These are phyloP conservation scores for Fulmarus glacialis DNA, from an alignment of 2,113 vertebrate genomes.

Conservation along the genomic window DNA sequence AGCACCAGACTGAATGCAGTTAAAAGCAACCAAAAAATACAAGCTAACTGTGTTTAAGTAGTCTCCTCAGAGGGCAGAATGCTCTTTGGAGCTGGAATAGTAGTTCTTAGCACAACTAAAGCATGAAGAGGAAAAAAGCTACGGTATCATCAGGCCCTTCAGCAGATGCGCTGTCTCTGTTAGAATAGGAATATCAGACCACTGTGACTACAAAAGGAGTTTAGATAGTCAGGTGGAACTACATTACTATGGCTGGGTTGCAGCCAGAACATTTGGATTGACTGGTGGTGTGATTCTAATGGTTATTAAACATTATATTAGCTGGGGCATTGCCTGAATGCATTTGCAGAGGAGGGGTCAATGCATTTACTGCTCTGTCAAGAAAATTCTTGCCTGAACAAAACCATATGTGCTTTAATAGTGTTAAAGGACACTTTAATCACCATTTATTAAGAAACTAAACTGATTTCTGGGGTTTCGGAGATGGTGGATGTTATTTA, in stretches of 20 bases:
- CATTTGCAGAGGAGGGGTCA: neutral
- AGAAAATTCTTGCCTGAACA: neutral
- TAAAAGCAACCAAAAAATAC: neutral
- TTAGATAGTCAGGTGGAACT: neutral
- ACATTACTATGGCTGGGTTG: neutral
- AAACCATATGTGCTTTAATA: neutral
- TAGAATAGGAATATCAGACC: neutral
- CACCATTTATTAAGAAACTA: neutral
- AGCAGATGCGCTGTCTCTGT: rapidly evolving
- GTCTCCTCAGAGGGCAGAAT: neutral
- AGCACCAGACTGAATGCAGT: neutral
- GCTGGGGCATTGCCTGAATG: neutral
- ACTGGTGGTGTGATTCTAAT: neutral
- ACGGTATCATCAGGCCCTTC: neutral
- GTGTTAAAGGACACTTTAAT: neutral
- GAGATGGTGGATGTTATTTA: neutral
- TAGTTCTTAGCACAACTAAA: neutral
- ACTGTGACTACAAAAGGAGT: neutral
- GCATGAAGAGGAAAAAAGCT: neutral
- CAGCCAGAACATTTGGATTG: neutral
- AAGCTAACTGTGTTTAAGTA: neutral
- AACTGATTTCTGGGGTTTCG: neutral
- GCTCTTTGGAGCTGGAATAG: neutral
- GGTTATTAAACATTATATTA: neutral
- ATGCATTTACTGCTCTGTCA: neutral